A percentile compares a stretch with the other conserved stretches of the same genome.
Conservation (phyloP, 2,797 vertebrate genomes). For the Acropternis orthonyx region DNA sequence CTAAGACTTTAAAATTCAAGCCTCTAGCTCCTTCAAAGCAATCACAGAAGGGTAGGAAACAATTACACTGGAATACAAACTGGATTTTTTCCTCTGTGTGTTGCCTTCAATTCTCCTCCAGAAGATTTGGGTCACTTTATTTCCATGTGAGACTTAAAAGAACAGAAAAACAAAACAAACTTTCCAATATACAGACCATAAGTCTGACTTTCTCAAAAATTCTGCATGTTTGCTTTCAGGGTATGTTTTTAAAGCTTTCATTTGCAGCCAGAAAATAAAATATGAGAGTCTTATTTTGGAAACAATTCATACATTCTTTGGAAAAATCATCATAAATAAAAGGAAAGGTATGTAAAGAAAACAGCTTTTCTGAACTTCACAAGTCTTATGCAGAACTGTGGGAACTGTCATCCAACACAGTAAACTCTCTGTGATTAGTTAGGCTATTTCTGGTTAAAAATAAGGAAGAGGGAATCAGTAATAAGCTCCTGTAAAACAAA, state of each 20-base stretch:
- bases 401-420: background rate
- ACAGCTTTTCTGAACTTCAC: background rate
- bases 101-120: background rate
- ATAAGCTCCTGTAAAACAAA: background rate
- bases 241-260: background rate
- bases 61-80: background rate
- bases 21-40: background rate
- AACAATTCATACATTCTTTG: background rate
- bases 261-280: background rate
- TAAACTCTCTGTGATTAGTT: background rate
- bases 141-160: background rate
- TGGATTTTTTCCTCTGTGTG: background rate
- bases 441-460: background rate
- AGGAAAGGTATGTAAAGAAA: background rate
- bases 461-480: background rate
- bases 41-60: background rate
- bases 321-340: background rate
- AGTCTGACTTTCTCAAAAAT: background rate
- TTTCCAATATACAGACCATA: background rate
- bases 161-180: background rate
- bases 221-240: background rate
- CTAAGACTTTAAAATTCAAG: slow-evolving; percentile 15
- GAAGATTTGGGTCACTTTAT: slow-evolving; percentile 5
- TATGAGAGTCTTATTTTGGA: background rate
- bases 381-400: background rate